Conservation (phyloP, 2,113 vertebrate genomes). For the Formicarius rufipectus region DNA sequence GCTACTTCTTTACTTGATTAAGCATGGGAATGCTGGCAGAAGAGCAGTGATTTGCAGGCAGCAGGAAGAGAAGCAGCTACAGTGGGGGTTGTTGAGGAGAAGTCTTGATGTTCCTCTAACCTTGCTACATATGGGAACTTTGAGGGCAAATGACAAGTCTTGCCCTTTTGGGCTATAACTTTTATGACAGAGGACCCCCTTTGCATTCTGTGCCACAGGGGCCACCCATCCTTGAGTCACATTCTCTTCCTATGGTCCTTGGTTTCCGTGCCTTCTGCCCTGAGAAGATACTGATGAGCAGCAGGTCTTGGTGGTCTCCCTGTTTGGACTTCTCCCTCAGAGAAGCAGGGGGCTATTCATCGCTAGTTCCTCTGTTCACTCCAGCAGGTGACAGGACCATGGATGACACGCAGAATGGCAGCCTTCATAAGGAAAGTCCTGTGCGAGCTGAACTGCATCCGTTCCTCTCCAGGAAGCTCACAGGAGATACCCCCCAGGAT, state of each 20-base stretch:
- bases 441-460: conserved; percentile 27
- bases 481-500: not conserved
- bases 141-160: not conserved
- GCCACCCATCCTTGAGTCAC: not conserved
- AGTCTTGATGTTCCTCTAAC: not conserved
- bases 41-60: not conserved
- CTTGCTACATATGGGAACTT: not conserved
- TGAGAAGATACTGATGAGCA: not conserved
- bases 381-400: conserved; percentile 42
- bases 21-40: not conserved
- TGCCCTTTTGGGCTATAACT: not conserved
- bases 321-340: not conserved
- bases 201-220: not conserved
- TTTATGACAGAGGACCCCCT: not conserved
- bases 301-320: not conserved
- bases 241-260: rapidly evolving
- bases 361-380: conserved; percentile 4
- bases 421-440: conserved; percentile 38
- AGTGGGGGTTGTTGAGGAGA: not conserved
- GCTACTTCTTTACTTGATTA: not conserved
- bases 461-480: conserved; percentile 28
- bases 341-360: not conserved
- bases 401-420: conserved; percentile 3
- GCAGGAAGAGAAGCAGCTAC: not conserved
- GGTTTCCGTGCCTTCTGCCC: not conserved